Evolutionary conservation across 2,888 invertebrate species (phyloP), one percentile per base, ranked within the genome.

Genomic region (Drosophila picticornis): DNA sequence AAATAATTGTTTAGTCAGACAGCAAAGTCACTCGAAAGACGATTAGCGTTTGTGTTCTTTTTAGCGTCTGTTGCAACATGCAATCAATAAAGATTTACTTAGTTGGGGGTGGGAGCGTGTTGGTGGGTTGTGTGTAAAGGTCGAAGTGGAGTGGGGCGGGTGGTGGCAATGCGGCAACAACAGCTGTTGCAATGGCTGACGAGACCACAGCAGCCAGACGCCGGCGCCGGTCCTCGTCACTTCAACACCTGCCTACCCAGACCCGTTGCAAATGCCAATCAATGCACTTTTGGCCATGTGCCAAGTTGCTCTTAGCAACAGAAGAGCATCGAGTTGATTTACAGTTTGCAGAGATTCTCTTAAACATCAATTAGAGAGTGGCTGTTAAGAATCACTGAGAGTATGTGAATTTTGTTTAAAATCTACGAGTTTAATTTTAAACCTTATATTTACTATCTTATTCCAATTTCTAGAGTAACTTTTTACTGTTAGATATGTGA

Each of bases 231-330:
- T 72, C 70, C 80, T 82, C 85, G 56, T 55, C 83, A 80, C 25
- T 25, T 46, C 46, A 16, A 63, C 84, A 67, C 50, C 69, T 57
- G 52, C 66, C 62, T 36, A 66, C 10, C 46, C 59, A 53, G 50
- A 63, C 73, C 51, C 62, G 77, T 68, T 74, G 72, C 74, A 76
- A 88, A 85, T 75, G 75, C 80, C 90, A 87, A 90, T 87, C 88
- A 88, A 88, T 87, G 87, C 89, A 88, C 75, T 84, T 79, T 90
- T 91, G 91, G 91, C 91, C 90, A 90, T 90, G 90, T 91, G 91
- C 91, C 91, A 91, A 91, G 90, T 84, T 87, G 72, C 80, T 82
- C 90, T 90, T 87, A 58, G 40, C 56, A 22, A 31, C 51, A 53
- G 32, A 55, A 70, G 74, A 66, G 66, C 16, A 56, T 9, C 11